These are phyloP conservation scores for Anser cygnoides DNA, from an alignment of 2,113 vertebrate genomes.

Conservation along the genomic window DNA sequence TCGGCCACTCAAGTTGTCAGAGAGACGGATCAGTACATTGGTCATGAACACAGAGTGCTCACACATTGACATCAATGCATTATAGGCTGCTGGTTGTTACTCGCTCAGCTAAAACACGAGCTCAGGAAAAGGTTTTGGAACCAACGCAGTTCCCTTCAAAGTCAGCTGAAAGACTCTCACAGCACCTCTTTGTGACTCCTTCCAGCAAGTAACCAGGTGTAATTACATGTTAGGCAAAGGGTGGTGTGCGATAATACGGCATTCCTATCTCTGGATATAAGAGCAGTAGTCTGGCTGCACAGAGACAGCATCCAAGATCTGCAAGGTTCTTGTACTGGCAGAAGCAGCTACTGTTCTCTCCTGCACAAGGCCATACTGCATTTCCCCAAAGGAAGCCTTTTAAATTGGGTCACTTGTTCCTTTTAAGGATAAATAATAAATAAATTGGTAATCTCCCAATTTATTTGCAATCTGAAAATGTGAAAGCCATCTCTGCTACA, in stretches of 20 bases:
- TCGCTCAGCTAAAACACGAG: not conserved
- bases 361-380: not conserved
- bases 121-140: not conserved
- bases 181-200: not conserved
- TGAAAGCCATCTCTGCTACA: not conserved
- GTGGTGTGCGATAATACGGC: not conserved
- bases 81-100: not conserved
- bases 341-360: not conserved
- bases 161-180: not conserved
- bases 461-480: not conserved
- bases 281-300: not conserved
- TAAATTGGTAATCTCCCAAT: not conserved
- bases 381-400: not conserved
- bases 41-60: not conserved
- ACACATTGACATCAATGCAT: not conserved
- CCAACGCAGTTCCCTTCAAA: not conserved
- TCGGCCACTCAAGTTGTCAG: not conserved
- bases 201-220: not conserved
- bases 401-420: not conserved
- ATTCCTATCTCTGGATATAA: not conserved
- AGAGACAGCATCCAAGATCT: not conserved
- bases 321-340: not conserved
- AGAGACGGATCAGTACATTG: not conserved
- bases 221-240: not conserved
- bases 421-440: not conserved